Evolutionary conservation across 2,888 invertebrate genomes (phyloP).

Genomic region (Hypercompe scribonia): DNA sequence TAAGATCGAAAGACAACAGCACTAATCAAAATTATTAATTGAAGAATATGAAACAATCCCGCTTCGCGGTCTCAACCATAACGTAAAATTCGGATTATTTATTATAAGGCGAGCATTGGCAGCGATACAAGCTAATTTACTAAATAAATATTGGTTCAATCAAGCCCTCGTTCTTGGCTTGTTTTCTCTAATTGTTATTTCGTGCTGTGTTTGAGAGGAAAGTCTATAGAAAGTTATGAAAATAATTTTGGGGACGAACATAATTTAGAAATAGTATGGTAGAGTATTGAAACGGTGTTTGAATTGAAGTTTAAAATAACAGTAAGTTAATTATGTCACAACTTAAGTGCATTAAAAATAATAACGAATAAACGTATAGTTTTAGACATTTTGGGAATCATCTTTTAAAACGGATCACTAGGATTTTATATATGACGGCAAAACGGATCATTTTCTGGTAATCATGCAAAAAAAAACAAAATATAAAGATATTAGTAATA

Average conservation of each 20-base stretch:
- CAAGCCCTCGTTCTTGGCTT: constrained; percentile 61
- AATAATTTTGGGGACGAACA: neutral
- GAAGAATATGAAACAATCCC: constrained; percentile 75
- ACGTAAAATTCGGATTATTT: constrained; percentile 83
- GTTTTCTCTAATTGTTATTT: constrained; percentile 51
- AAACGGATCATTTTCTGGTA: too few relatives aligned
- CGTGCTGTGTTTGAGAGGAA: constrained; percentile 24
- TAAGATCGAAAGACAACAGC: constrained; percentile 20
- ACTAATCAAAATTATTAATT: constrained; percentile 80
- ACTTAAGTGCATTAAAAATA: neutral
- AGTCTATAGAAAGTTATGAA: constrained; percentile 7
- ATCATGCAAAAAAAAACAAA: too few relatives aligned
- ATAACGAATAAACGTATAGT: neutral
- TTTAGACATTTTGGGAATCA: too few relatives aligned
- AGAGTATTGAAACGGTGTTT: neutral
- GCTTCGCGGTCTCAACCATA: constrained; percentile 61
- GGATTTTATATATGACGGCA: too few relatives aligned
- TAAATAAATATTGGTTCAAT: constrained; percentile 86
- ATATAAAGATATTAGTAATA: too few relatives aligned
- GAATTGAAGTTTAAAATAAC: neutral
- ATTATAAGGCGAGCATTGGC: constrained; percentile 70
- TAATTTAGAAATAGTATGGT: neutral
- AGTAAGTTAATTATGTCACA: neutral
- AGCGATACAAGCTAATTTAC: constrained; percentile 81
- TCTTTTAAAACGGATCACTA: too few relatives aligned